Evolutionary conservation across 2,888 invertebrate genomes (phyloP).

Genomic region (Gymnocheta viridis): DNA sequence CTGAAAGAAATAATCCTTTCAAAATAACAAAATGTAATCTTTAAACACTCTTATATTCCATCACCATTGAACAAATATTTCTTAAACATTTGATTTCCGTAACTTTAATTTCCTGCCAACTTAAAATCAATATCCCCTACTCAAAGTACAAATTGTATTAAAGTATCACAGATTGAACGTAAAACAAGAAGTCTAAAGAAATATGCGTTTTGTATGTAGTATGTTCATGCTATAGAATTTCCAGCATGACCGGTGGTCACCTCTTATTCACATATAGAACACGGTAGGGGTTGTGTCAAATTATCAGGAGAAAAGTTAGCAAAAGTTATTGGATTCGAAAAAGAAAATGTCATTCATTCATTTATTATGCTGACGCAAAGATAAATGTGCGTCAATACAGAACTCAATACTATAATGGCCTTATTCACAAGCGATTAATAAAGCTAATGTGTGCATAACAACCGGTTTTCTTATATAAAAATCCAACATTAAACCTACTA

Average conservation of each 20-base stretch:
- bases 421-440: no score
- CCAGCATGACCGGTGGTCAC: background rate
- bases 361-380: background rate
- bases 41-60: background rate
- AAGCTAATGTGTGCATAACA: no score
- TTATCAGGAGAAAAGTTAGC: background rate
- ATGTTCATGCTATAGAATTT: background rate
- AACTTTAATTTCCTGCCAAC: constrained; percentile 62
- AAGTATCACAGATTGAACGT: constrained; percentile 4
- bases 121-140: constrained; percentile 52
- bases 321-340: background rate
- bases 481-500: no score
- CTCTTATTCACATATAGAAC: background rate
- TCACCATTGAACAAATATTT: background rate
- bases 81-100: constrained; percentile 53
- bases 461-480: no score
- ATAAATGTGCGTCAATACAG: background rate
- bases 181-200: background rate
- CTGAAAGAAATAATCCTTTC: no score
- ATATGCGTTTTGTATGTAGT: background rate
- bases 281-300: background rate
- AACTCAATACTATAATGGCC: background rate
- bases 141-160: constrained; percentile 29
- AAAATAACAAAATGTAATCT: background rate
- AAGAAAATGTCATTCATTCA: background rate